Conservation (phyloP, 1,140 invertebrate genomes). For the Drosophila hydei region DNA sequence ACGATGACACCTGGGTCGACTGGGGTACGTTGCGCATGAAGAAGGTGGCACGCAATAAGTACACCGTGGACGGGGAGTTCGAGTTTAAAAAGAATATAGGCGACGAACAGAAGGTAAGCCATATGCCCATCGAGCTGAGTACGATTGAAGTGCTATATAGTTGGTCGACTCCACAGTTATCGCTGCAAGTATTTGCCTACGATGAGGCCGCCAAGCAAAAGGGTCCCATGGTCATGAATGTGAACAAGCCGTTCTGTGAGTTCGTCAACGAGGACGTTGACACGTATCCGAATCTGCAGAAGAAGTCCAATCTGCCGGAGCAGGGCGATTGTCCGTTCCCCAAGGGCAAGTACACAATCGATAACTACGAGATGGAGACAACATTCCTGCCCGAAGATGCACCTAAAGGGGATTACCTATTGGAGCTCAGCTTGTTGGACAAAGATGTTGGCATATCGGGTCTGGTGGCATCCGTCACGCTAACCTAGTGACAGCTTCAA, state of each 20-base stretch:
- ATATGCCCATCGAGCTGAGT: background rate
- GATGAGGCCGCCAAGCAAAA: constrained; percentile 36
- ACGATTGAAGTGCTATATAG: background rate
- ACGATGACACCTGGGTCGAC: constrained; percentile 62
- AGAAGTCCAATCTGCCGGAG: constrained; percentile 57
- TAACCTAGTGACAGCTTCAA: constrained; percentile 35
- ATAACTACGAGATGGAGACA: constrained; percentile 69
- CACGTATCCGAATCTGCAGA: constrained; percentile 60
- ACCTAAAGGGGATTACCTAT: constrained; percentile 59
- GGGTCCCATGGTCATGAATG: constrained; percentile 60
- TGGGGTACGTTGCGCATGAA: constrained; percentile 67
- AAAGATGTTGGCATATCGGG: constrained; percentile 50
- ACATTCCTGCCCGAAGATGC: constrained; percentile 63
- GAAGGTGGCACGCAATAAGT: constrained; percentile 60
- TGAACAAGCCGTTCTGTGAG: constrained; percentile 67
- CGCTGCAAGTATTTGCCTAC: constrained; percentile 54
- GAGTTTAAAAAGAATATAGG: constrained; percentile 64
- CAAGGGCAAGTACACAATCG: constrained; percentile 60
- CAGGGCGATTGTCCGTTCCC: constrained; percentile 60
- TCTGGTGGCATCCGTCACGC: constrained; percentile 47
- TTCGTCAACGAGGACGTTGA: constrained; percentile 67
- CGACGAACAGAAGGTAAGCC: constrained; percentile 57
- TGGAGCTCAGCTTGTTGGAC: constrained; percentile 50
- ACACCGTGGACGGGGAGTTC: constrained; percentile 53
- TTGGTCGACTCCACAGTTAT: constrained; percentile 38